phyloP scores from a whole-genome alignment of 2,797 vertebrate genomes.

The Rhinatrema bivittatum region DNA sequence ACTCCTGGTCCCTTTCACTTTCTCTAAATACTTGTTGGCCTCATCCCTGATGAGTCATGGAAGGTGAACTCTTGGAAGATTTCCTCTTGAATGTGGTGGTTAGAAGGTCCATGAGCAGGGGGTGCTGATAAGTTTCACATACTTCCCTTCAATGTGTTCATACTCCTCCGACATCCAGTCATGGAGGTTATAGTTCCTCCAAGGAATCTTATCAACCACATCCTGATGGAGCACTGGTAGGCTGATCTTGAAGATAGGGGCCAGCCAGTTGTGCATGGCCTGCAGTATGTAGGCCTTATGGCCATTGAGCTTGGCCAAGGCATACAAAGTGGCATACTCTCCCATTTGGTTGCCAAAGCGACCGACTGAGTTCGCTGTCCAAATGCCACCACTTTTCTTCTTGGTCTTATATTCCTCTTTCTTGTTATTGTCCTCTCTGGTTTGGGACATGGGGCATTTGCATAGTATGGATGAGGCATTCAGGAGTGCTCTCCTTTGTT shows the following conservation, averaged over 20 bases:
- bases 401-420: too few relatives aligned
- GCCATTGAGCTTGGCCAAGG: slow-evolving; percentile 34
- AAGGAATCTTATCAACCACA: too few relatives aligned
- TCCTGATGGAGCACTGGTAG: slow-evolving; percentile 9
- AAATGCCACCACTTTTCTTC: slow-evolving; percentile 8
- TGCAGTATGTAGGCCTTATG: slow-evolving; percentile 30
- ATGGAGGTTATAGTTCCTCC: too few relatives aligned
- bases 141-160: not conserved
- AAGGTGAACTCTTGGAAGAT: too few relatives aligned
- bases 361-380: slow-evolving; percentile 33
- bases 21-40: slow-evolving; percentile 8
- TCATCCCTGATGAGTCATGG: slow-evolving; percentile 22
- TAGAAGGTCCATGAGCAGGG: slow-evolving; percentile 48
- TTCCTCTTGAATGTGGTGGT: slow-evolving; percentile 29
- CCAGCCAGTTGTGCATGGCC: slow-evolving; percentile 12
- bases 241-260: slow-evolving; percentile 23
- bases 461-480: too few relatives aligned
- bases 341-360: slow-evolving; percentile 44
- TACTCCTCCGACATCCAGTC: too few relatives aligned
- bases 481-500: too few relatives aligned
- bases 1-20: not conserved
- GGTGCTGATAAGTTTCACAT: slow-evolving; percentile 12
- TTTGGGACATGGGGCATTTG: too few relatives aligned
- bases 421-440: too few relatives aligned
- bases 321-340: slow-evolving; percentile 31